Base-by-base conservation (phyloP, 1,140 invertebrate species). In the Monomorium pharaonis region DNA sequence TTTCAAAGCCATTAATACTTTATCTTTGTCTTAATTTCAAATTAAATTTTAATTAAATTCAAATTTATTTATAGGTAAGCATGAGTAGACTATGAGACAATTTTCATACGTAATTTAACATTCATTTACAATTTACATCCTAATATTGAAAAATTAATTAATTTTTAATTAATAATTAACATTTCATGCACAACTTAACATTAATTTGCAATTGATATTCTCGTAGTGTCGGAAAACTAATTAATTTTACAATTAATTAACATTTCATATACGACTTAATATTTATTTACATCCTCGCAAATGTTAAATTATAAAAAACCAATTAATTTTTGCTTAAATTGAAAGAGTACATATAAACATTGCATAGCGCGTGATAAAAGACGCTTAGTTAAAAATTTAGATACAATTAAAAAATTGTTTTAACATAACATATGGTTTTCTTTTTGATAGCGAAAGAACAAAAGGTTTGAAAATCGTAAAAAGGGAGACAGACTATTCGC, bases 31-130 rank as follows among this genome's bases (percentile, higher is more conserved):
- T 37, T 2, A 56, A 33, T 12, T 81, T 56, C 44, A 18, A 42
- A 56, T 12, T 70, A 24, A 18, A 51, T 1, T 69, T 80, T 58
- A 56, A 70, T 70, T 1, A 56, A 81, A 21, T 54, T 70, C n/a
- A n/a, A 33, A 72, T 72, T 72, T 27, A 49, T 49, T 16, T 37
- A 24, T n/a, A 37, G 0, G 37, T 37, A 37, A 44, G 16, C 16
- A n/a, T 37, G 30, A n/a, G 42, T n/a, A 42, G 30, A 21, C 18
- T 24, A n/a, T 14, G 12, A 27, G 27, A 47, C 37, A 0, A 70
- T 56, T 70, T 70, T 44, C 24, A 58, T 27, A 7, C 24, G 21
- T 14, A 58, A 58, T 33, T 4, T 80, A 62, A 62, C 24, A 60
- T 65, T 49, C 10, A 65, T 80, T 24, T 49, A 10, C 24, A 14